Percentiles rank a stretch among this genome's conserved stretches.
phyloP scores from a whole-genome alignment of 2,113 vertebrate genomes.

The Amia ocellicauda region DNA sequence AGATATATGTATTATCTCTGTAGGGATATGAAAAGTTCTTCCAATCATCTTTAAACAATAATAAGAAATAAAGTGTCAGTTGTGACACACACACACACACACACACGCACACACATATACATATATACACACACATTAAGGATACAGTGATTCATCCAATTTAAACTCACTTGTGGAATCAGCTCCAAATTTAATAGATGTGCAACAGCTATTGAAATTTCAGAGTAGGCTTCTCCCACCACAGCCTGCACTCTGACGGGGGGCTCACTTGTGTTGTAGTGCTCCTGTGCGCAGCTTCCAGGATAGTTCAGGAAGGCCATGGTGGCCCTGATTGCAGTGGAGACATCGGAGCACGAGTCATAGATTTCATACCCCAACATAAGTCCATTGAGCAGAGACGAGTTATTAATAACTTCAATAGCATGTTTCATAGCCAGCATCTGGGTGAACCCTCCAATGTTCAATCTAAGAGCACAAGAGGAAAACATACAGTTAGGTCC shows the following conservation, averaged over 20 bases:
- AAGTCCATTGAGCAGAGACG: slow-evolving; percentile 61
- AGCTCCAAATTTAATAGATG: slow-evolving; percentile 73
- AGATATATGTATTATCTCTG: too few relatives aligned
- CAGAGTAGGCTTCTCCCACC: slow-evolving; percentile 68
- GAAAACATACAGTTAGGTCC: too few relatives aligned
- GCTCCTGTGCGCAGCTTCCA: slow-evolving; percentile 37
- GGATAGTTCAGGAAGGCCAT: slow-evolving; percentile 58
- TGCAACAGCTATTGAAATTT: slow-evolving; percentile 78
- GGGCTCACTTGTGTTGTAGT: slow-evolving; percentile 51
- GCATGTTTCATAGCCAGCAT: slow-evolving; percentile 78
- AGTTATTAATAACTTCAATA: slow-evolving; percentile 75
- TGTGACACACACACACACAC: too few relatives aligned
- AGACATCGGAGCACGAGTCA: slow-evolving; percentile 78
- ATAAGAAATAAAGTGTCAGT: too few relatives aligned
- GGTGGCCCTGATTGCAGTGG: slow-evolving; percentile 65
- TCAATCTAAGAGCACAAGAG: slow-evolving; percentile 60
- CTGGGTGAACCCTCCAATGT: slow-evolving; percentile 56
- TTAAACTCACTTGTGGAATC: slow-evolving; percentile 76
- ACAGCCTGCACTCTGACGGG: slow-evolving; percentile 65
- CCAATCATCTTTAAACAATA: too few relatives aligned
- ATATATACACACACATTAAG: neutral
- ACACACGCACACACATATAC: neutral
- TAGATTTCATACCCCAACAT: slow-evolving; percentile 79
- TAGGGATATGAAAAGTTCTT: too few relatives aligned
- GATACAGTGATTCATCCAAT: too few relatives aligned